Conservation (phyloP, 1,140 invertebrate species). For the Spodoptera litura region DNA sequence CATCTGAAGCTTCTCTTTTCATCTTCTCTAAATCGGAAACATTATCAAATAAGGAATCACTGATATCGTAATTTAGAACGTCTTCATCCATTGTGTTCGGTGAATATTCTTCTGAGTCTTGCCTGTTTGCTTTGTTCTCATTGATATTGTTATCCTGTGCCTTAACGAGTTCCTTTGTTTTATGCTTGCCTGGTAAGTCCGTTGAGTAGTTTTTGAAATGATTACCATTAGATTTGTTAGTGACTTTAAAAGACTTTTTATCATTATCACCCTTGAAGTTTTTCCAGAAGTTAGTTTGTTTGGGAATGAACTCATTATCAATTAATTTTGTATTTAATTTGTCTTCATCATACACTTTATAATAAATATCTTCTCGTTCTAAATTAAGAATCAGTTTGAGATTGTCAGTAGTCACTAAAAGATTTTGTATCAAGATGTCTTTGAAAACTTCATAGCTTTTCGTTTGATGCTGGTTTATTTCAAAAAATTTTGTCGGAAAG, state of each 20-base stretch:
- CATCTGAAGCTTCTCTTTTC: conserved; percentile 41
- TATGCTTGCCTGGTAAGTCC: too few species aligned
- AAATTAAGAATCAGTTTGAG: conserved; percentile 34
- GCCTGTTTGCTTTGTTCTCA: background rate
- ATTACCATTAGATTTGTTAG: background rate
- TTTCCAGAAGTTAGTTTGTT: background rate
- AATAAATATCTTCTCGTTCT: conserved; percentile 17
- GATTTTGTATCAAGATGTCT: conserved; percentile 35
- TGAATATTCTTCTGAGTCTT: background rate
- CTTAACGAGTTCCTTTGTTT: background rate
- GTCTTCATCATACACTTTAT: background rate
- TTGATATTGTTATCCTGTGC: background rate
- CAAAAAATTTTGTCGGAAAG: background rate
- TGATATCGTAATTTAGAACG: background rate
- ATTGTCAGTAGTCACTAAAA: conserved; percentile 48
- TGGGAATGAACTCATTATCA: background rate
- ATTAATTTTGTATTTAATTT: background rate
- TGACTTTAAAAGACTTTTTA: background rate
- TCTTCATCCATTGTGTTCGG: background rate
- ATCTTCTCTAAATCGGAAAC: background rate
- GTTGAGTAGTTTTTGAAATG: background rate
- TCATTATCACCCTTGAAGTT: background rate
- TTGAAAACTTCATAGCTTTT: conserved; percentile 16
- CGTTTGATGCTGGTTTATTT: conserved; percentile 31
- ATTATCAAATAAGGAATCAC: background rate